Percentiles rank a stretch among this genome's conserved stretches.
Evolutionary conservation across 2,113 vertebrate genomes (phyloP).

Genomic region (Prolemur simus): DNA sequence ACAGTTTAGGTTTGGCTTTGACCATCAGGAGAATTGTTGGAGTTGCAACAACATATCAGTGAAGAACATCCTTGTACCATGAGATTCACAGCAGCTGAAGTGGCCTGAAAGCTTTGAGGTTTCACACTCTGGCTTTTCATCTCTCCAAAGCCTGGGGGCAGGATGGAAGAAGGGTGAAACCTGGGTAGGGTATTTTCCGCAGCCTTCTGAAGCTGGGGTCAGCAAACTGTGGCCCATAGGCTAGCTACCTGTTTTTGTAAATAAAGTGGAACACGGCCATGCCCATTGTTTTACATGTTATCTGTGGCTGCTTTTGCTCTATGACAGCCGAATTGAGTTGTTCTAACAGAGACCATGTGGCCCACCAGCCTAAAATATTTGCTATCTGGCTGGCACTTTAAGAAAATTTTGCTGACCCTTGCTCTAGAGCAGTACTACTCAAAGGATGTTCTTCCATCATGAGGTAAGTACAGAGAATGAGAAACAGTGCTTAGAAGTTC

Average conservation of each 20-base stretch:
- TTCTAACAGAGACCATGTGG: background rate
- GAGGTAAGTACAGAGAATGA: background rate
- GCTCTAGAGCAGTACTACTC: background rate
- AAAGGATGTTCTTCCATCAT: background rate
- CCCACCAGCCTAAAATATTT: background rate
- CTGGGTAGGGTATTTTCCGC: too few species aligned
- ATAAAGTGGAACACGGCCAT: background rate
- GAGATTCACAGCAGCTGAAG: background rate
- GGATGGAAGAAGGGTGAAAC: too few species aligned
- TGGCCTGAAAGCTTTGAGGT: background rate
- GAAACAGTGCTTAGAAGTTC: background rate
- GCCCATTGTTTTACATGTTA: accelerated
- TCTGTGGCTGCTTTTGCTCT: background rate
- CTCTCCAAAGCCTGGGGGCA: background rate
- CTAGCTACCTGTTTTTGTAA: background rate
- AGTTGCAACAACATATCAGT: background rate
- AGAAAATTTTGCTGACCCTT: background rate
- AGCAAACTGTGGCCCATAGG: background rate
- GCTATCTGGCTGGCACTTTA: background rate
- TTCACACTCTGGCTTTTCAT: background rate
- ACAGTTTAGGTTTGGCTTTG: background rate
- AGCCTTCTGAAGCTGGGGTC: background rate
- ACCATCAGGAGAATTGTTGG: background rate
- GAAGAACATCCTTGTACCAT: background rate
- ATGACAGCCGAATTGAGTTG: background rate